Conservation (phyloP, 2,888 invertebrate genomes). For the Lochmaea capreae region DNA sequence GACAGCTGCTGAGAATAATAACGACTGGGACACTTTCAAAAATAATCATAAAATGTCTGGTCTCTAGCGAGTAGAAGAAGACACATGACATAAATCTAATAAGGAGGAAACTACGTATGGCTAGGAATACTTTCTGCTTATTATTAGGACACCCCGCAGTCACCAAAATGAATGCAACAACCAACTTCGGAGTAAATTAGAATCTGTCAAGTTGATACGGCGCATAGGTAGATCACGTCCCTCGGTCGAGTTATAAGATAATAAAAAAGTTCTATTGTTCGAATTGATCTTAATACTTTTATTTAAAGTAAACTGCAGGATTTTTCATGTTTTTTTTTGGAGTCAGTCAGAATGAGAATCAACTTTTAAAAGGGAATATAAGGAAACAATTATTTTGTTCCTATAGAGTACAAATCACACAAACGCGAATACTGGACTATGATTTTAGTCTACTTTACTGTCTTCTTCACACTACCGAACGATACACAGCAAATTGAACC, state of each 20-base stretch:
- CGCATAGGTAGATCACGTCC: conserved; percentile 35
- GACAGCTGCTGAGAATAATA: conserved; percentile 13
- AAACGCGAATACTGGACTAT: too few species aligned
- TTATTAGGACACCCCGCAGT: conserved; percentile 44
- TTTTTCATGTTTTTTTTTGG: not conserved
- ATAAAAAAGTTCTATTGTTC: conserved; percentile 15
- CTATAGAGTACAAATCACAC: too few species aligned
- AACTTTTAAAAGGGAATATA: too few species aligned
- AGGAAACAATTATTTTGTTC: too few species aligned
- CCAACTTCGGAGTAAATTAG: conserved; percentile 35
- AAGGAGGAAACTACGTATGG: conserved; percentile 28
- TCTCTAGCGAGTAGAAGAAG: not conserved
- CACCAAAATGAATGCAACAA: conserved; percentile 39
- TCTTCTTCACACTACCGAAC: too few species aligned
- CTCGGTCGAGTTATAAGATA: conserved; percentile 2
- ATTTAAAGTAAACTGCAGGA: not conserved
- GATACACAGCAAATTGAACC: too few species aligned
- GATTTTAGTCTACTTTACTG: too few species aligned
- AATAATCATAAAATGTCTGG: conserved; percentile 24
- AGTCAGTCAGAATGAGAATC: too few species aligned
- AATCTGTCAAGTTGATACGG: conserved; percentile 37
- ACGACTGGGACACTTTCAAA: conserved; percentile 18
- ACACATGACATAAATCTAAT: conserved; percentile 29
- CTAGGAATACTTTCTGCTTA: conserved; percentile 34
- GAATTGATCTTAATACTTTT: not conserved